Evolutionary conservation across 2,888 invertebrate species (phyloP), one percentile per base, ranked within the genome.

Genomic region (Phaedon cochleariae): DNA sequence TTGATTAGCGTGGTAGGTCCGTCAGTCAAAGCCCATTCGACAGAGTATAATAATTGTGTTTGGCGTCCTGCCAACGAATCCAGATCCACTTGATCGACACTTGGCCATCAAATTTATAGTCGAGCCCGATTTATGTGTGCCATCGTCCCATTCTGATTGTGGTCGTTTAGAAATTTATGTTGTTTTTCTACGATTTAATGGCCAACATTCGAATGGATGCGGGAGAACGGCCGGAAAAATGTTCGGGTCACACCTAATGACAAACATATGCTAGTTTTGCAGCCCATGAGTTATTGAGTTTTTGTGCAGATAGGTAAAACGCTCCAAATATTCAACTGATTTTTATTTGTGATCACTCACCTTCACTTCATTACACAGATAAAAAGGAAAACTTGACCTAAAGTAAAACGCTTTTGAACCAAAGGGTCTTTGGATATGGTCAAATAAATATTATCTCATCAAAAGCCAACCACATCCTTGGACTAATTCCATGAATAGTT

Each of bases 131-230:
- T 77, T 75, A 75, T 73, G 76, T 70, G 68, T 68, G 62, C 70
- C 66, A 73, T 73, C 74, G 72, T 72, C 71, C 70, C 68, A 73
- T 75, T 74, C 76, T 77, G 75, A 77, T 77, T 77, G 76, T 77
- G 72, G 74, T 73, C 74, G 72, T 77, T 77, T 74, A 68, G 74
- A 65, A 71, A 77, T 77, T 75, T 72, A 76, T 77, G 74, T 71
- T 72, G 66, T 62, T 68, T 68, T 69, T 71, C 67, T 66, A 49
- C 66, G 65, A 71, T 69, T 75, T 74, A 74, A 76, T 75, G 74
- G 72, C 34, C 41, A 52, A n/a, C 62, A 21, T 57, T 55, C 48
- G 53, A 62, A 65, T 65, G 62, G 66, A 62, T 59, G 67, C 54
- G 46, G 46, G 52, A 20, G 46, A 62, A 64, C 61, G 58, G 17